Evolutionary conservation across 2,113 vertebrate species (phyloP).

Genomic region (Trogon melanurus): DNA sequence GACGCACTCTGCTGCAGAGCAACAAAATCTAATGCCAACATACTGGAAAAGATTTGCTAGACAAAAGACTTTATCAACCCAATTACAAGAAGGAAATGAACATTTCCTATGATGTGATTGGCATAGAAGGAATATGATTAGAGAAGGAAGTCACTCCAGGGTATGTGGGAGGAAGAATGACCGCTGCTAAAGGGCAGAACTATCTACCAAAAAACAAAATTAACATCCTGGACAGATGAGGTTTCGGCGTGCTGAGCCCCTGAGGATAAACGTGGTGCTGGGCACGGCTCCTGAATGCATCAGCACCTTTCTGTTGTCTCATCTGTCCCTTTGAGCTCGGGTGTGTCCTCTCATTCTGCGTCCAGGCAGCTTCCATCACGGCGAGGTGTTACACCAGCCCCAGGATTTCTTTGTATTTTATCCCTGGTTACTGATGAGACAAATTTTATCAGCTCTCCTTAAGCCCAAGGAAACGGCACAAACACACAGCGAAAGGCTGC

Average conservation of each 20-base stretch:
- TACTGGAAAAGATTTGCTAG: background rate
- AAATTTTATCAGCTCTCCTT: accelerated
- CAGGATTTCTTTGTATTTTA: background rate
- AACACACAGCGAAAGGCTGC: background rate
- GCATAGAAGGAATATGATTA: constrained; percentile 18
- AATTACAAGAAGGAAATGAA: constrained; percentile 57
- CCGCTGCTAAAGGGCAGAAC: background rate
- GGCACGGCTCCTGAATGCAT: background rate
- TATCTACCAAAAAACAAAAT: background rate
- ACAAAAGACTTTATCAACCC: constrained; percentile 42
- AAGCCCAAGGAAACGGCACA: background rate
- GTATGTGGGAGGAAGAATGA: background rate
- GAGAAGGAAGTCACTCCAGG: background rate
- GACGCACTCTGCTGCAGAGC: background rate
- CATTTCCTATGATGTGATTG: background rate
- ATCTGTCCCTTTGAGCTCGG: background rate
- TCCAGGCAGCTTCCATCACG: background rate
- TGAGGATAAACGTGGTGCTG: background rate
- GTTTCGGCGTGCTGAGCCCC: background rate
- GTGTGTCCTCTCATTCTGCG: background rate
- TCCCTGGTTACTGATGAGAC: background rate
- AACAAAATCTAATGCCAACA: background rate
- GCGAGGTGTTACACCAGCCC: background rate
- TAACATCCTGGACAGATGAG: background rate
- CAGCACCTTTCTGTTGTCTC: background rate